Conservation (phyloP, 2,113 vertebrate species). For the Megaceryle maxima region DNA sequence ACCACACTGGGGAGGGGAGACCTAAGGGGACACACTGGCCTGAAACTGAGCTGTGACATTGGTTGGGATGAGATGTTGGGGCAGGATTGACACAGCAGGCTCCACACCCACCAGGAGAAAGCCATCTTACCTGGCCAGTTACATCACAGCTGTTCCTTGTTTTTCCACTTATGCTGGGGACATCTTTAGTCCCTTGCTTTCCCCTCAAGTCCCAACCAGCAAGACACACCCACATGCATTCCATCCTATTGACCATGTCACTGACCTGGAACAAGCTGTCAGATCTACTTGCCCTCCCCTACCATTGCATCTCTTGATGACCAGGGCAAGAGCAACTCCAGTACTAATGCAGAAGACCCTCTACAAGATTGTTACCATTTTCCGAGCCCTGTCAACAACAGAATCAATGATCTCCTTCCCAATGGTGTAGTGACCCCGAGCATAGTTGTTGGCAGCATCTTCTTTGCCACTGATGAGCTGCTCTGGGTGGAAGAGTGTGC, state of each 20-base stretch:
- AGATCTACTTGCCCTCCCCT: not conserved
- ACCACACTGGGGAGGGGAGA: not conserved
- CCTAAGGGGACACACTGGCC: not conserved
- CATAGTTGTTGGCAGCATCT: slow-evolving; percentile 68
- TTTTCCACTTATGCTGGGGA: not conserved
- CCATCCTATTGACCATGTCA: not conserved
- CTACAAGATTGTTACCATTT: not conserved
- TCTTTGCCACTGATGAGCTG: slow-evolving; percentile 67
- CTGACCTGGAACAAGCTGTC: not conserved
- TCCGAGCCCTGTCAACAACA: slow-evolving; percentile 14
- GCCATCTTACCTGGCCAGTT: not conserved
- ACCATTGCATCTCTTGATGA: too few species aligned
- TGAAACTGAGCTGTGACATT: not conserved
- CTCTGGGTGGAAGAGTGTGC: slow-evolving; percentile 72
- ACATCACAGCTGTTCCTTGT: not conserved
- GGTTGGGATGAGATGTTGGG: not conserved
- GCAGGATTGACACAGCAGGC: not conserved
- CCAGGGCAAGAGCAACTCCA: not conserved
- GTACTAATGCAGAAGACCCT: not conserved
- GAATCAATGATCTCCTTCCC: slow-evolving; percentile 55
- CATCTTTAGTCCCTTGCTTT: not conserved
- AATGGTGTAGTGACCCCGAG: slow-evolving; percentile 51
- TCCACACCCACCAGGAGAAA: not conserved
- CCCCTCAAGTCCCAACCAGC: not conserved
- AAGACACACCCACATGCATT: too few species aligned